A percentile compares a stretch with the other conserved stretches of the same genome.
phyloP scores from a whole-genome alignment of 2,113 vertebrate genomes.

The Calypte anna region DNA sequence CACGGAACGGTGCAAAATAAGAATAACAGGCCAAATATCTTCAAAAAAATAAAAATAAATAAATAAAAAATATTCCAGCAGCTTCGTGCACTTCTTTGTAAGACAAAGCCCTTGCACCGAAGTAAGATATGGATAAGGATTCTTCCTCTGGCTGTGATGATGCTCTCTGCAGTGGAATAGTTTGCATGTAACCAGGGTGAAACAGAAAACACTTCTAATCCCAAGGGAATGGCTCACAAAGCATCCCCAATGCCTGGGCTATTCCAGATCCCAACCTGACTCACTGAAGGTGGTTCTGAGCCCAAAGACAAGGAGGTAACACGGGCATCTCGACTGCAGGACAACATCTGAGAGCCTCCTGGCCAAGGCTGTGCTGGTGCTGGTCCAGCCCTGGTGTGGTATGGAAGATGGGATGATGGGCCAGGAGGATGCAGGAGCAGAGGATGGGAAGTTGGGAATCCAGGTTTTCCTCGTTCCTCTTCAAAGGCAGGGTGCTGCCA shows the following conservation, averaged over 20 bases:
- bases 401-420: rapidly evolving
- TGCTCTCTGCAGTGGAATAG: neutral
- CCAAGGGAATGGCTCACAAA: neutral
- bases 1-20: neutral
- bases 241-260: neutral
- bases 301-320: rapidly evolving
- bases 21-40: neutral
- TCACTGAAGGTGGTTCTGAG: neutral
- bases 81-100: neutral
- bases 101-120: neutral
- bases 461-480: neutral
- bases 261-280: rapidly evolving
- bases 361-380: too few relatives aligned
- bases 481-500: neutral
- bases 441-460: neutral
- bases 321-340: rapidly evolving
- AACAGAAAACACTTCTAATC: neutral
- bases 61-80: neutral
- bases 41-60: neutral
- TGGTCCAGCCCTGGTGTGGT: rapidly evolving
- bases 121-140: neutral
- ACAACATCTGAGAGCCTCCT: neutral
- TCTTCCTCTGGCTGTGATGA: neutral
- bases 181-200: neutral
- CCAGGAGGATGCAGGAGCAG: neutral